Conservation (phyloP, 2,113 vertebrate genomes). For the Tragelaphus scriptus region DNA sequence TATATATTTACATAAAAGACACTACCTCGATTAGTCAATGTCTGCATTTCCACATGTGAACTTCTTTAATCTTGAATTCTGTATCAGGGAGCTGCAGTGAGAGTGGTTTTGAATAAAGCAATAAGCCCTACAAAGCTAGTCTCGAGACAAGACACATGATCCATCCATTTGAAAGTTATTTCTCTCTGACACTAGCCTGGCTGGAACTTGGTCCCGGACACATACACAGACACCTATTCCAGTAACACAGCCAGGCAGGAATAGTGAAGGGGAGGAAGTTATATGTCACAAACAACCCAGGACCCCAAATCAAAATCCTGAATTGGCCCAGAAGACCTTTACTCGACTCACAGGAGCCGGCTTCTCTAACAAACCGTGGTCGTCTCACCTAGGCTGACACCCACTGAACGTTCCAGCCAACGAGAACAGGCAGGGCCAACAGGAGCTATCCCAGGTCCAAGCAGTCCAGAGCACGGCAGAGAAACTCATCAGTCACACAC, state of each 20-base stretch:
- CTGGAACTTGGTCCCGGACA: neutral
- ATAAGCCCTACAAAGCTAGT: neutral
- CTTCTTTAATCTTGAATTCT: neutral
- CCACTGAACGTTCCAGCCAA: neutral
- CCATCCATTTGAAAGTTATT: neutral
- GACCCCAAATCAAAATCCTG: neutral
- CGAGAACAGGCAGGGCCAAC: fast-evolving
- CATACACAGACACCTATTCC: fast-evolving
- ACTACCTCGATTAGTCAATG: neutral
- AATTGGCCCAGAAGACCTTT: neutral
- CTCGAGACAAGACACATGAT: neutral
- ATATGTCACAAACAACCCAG: neutral
- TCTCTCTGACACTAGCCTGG: neutral
- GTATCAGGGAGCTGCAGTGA: neutral
- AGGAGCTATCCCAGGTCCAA: neutral
- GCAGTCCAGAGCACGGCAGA: neutral
- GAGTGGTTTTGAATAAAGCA: neutral
- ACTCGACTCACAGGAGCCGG: neutral
- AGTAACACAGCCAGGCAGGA: neutral
- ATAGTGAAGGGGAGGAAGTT: neutral
- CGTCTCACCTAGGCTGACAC: neutral
- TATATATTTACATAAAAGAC: conserved; percentile 33
- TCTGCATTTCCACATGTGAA: neutral
- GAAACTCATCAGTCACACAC: fast-evolving
- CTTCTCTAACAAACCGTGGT: neutral